Evolutionary conservation across 2,888 invertebrate genomes (phyloP).

Genomic region (Scotopteryx bipunctaria): DNA sequence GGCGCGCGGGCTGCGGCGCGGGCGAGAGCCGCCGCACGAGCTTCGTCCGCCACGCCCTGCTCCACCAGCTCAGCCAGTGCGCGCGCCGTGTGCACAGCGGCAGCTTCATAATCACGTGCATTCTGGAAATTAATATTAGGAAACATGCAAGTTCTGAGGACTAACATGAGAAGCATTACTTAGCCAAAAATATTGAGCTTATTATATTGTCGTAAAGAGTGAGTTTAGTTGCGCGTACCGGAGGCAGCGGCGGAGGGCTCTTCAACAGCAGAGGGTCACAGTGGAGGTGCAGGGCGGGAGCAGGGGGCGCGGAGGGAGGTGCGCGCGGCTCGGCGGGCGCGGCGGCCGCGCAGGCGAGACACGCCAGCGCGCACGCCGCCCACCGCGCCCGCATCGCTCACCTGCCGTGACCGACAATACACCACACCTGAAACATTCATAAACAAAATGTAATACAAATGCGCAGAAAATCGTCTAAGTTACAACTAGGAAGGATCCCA

Average conservation of each 20-base stretch:
- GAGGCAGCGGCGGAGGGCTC: conserved; percentile 62
- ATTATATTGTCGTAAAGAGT: neutral
- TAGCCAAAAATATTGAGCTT: too few relatives aligned
- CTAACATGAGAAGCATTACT: too few relatives aligned
- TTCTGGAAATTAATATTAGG: conserved; percentile 51
- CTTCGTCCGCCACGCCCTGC: conserved; percentile 68
- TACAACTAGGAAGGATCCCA: too few relatives aligned
- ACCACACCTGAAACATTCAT: conserved; percentile 36
- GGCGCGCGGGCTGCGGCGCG: conserved; percentile 70
- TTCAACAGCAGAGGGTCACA: conserved; percentile 63
- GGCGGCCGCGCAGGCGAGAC: conserved; percentile 72
- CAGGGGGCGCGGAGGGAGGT: conserved; percentile 45
- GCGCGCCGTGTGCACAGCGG: conserved; percentile 72
- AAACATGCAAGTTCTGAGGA: neutral
- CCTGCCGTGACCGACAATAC: conserved; percentile 53
- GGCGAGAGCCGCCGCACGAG: conserved; percentile 69
- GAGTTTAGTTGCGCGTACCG: conserved; percentile 39
- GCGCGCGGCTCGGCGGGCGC: conserved; percentile 61
- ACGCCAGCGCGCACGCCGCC: conserved; percentile 73
- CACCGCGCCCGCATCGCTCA: conserved; percentile 75
- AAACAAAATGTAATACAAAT: neutral
- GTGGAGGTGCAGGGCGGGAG: conserved; percentile 44
- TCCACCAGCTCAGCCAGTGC: conserved; percentile 75
- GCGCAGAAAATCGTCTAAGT: neutral
- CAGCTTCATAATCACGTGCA: conserved; percentile 70